phyloP scores from a whole-genome alignment of 1,140 invertebrate species.

The Bactericera cockerelli region DNA sequence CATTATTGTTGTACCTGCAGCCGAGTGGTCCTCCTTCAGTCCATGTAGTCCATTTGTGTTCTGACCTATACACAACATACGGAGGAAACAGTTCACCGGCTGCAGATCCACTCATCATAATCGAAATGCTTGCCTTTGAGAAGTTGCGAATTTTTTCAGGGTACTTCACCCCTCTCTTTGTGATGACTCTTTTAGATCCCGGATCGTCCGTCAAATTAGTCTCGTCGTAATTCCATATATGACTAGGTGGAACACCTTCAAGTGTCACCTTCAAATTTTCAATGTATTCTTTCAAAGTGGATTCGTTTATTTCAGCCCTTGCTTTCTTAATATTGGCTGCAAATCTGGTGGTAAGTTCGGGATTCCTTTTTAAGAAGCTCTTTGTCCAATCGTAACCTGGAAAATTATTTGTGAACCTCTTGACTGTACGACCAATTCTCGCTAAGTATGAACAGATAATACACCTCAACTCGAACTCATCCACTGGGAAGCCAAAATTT shows the following conservation, averaged over 20 bases:
- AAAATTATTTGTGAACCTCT: slow-evolving; percentile 23
- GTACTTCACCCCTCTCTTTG: slow-evolving; percentile 11
- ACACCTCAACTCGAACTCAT: background rate
- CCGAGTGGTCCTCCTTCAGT: slow-evolving; percentile 22
- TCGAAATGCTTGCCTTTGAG: slow-evolving; percentile 10
- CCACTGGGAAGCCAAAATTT: background rate
- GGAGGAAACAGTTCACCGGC: slow-evolving; percentile 20
- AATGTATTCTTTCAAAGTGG: slow-evolving; percentile 11
- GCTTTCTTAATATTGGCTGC: slow-evolving; percentile 25
- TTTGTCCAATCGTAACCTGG: slow-evolving; percentile 24
- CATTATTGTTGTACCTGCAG: slow-evolving; percentile 24
- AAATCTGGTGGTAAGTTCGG: slow-evolving; percentile 19
- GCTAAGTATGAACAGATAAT: background rate
- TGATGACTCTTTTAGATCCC: slow-evolving; percentile 19
- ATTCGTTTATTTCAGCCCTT: background rate
- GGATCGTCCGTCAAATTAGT: slow-evolving; percentile 29
- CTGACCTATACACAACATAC: slow-evolving; percentile 27
- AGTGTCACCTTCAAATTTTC: background rate
- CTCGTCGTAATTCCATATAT: slow-evolving; percentile 30
- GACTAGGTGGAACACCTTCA: slow-evolving; percentile 23
- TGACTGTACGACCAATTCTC: background rate
- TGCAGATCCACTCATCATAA: slow-evolving; percentile 12
- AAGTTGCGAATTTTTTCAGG: slow-evolving; percentile 2
- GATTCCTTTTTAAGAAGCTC: slow-evolving; percentile 23
- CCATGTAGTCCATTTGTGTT: slow-evolving; percentile 27